phyloP scores from a whole-genome alignment of 1,140 invertebrate genomes.

The Caenorhabditis latens region DNA sequence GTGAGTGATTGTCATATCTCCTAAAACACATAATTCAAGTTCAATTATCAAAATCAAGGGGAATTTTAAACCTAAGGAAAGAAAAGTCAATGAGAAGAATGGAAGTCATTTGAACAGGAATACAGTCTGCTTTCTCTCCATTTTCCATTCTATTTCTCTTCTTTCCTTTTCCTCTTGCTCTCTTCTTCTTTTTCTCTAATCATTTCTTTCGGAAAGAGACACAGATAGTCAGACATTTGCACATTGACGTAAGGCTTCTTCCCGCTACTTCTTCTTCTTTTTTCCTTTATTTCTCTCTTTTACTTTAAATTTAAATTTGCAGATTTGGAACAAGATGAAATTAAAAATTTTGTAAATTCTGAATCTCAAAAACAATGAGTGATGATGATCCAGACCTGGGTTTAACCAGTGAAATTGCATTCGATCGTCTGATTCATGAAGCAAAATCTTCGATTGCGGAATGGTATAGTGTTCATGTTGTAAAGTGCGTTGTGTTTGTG shows the following conservation, averaged over 20 bases:
- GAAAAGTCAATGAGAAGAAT: not conserved
- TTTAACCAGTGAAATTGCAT: not conserved
- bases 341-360: not conserved
- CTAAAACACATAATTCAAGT: too few species aligned
- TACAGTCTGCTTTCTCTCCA: too few species aligned
- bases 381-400: slow-evolving; percentile 15
- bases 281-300: not conserved
- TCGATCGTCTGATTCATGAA: slow-evolving; percentile 45
- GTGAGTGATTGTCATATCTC: not conserved
- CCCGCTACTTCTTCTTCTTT: slow-evolving; percentile 17
- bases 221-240: slow-evolving; percentile 26
- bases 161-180: not conserved
- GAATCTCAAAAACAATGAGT: not conserved
- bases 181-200: not conserved
- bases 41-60: not conserved
- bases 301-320: not conserved
- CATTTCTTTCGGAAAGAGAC: not conserved
- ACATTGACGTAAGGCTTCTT: slow-evolving; percentile 39
- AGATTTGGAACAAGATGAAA: not conserved
- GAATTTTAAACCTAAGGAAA: not conserved
- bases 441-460: slow-evolving; percentile 31
- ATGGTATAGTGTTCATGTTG: slow-evolving; percentile 50
- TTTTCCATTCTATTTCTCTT: too few species aligned
- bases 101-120: not conserved
- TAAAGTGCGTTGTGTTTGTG: slow-evolving; percentile 34